Evolutionary conservation across 2,113 vertebrate species (phyloP).

Genomic region (Mugil cephalus): DNA sequence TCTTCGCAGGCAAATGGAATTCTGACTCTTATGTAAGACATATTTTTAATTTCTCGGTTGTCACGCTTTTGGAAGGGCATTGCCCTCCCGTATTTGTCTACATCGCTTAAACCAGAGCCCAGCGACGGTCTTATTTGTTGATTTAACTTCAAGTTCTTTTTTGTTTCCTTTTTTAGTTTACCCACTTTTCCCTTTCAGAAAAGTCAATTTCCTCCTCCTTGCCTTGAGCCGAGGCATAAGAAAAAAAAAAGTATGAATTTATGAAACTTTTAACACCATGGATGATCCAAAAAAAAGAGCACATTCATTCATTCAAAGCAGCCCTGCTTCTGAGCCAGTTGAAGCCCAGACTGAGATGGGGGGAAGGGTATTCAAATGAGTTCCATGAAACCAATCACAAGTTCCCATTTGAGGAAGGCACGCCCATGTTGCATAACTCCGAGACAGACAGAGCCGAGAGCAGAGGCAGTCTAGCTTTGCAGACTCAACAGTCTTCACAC

Average conservation of each 20-base stretch:
- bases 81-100: constrained; percentile 41
- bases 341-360: constrained; percentile 28
- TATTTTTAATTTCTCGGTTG: constrained; percentile 46
- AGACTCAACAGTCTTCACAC: constrained; percentile 73
- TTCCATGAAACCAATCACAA: constrained; percentile 59
- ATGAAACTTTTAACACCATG: neutral
- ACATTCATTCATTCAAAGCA: constrained; percentile 31
- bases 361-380: constrained; percentile 64
- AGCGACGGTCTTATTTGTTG: constrained; percentile 50
- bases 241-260: neutral
- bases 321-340: neutral
- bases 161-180: constrained; percentile 32
- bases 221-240: constrained; percentile 6
- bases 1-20: constrained; percentile 49
- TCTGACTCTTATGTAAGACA: constrained; percentile 58
- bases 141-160: constrained; percentile 39
- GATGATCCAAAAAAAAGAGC: constrained; percentile 8
- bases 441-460: constrained; percentile 61
- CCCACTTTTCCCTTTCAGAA: constrained; percentile 12
- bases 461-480: constrained; percentile 58
- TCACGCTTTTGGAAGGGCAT: constrained; percentile 22
- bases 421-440: constrained; percentile 71
- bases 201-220: neutral
- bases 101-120: constrained; percentile 47
- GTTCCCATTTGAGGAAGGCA: constrained; percentile 18